Evolutionary conservation across 2,888 invertebrate genomes (phyloP), one percentile per base, ranked within the genome.

Genomic region (Poecilobothrus nobilitatus): DNA sequence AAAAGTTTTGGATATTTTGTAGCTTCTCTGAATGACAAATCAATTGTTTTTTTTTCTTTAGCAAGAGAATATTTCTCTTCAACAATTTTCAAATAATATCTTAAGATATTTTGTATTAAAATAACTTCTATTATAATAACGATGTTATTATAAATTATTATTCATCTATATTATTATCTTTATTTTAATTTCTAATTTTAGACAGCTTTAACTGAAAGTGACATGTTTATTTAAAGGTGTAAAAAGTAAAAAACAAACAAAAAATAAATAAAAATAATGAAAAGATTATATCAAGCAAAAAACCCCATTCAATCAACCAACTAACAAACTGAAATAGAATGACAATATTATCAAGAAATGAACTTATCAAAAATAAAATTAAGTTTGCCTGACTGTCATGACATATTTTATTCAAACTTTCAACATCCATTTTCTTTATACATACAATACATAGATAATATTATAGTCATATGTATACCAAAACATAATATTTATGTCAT

Each of bases 151-250:
- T 4, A 27, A 27, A 27, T 27, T 27, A 27, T 27, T 27, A 27
- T 27, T 27, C 5, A 27, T 27, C 27, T 27, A 27, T 5, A 27
- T 27, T 27, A 27, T 27, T 27, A 27, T 27, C 27, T 53, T 53
- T 18, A 18, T 18, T 53, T 53, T 53, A 53, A 12, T 53, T 53
- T n/a, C 15, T 15, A 53, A 15, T 53, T 53, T 53, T 53, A 53
- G 18, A 53, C 53, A 53, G 7, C 53, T 53, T 53, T 53, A 53
- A 53, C 53, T 53, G 53, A 53, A 53, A 53, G 53, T 53, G 53
- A 53, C 53, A 53, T 53, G 53, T 53, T 53, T 53, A 53, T 53
- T 53, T 53, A 18, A 53, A 53, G 53, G 53, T 53, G 53, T 53
- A 53, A 53, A 53, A 53, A 18, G 15, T 53, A 18, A 53, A 6